Evolutionary conservation across 2,797 vertebrate species (phyloP).

Genomic region (Schizopygopsis pylzovi): DNA sequence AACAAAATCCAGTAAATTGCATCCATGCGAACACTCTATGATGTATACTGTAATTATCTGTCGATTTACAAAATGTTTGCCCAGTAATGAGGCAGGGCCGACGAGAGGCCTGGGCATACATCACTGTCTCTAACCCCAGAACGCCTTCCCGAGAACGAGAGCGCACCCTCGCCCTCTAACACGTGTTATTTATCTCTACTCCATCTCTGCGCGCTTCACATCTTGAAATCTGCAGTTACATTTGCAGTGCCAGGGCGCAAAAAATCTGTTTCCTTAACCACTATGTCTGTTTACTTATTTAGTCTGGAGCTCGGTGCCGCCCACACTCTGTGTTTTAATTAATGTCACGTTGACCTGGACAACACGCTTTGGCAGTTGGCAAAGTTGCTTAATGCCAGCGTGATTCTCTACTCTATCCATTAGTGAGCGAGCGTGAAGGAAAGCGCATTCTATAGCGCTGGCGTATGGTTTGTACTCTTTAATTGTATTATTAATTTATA

Average conservation of each 20-base stretch:
- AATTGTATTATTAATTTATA: constrained; percentile 16
- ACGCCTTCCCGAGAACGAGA: constrained; percentile 19
- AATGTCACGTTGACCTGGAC: constrained; percentile 63
- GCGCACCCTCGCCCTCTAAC: constrained; percentile 20
- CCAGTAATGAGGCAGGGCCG: constrained; percentile 82
- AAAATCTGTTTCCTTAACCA: constrained; percentile 17
- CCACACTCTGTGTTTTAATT: constrained; percentile 65
- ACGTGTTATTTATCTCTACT: constrained; percentile 33
- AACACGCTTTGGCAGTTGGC: constrained; percentile 52
- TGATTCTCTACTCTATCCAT: constrained; percentile 65
- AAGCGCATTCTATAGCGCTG: constrained; percentile 15
- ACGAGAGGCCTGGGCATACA: constrained; percentile 76
- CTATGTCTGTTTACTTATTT: constrained; percentile 59
- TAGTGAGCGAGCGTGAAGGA: constrained; percentile 50
- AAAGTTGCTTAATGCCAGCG: constrained; percentile 51
- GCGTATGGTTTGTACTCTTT: constrained; percentile 2
- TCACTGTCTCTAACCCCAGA: constrained; percentile 76
- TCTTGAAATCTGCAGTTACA: constrained; percentile 20
- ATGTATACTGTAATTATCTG: constrained; percentile 86
- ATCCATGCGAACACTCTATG: constrained; percentile 73
- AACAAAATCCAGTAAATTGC: constrained; percentile 70
- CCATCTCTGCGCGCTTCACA: not conserved
- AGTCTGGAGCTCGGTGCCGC: constrained; percentile 44
- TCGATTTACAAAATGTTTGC: constrained; percentile 84
- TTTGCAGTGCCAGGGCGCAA: not conserved